Percentiles rank a stretch among this genome's conserved stretches.
These are phyloP conservation scores for Neocrepidodera transversa DNA, from an alignment of 2,888 invertebrate species.

Conservation along the genomic window DNA sequence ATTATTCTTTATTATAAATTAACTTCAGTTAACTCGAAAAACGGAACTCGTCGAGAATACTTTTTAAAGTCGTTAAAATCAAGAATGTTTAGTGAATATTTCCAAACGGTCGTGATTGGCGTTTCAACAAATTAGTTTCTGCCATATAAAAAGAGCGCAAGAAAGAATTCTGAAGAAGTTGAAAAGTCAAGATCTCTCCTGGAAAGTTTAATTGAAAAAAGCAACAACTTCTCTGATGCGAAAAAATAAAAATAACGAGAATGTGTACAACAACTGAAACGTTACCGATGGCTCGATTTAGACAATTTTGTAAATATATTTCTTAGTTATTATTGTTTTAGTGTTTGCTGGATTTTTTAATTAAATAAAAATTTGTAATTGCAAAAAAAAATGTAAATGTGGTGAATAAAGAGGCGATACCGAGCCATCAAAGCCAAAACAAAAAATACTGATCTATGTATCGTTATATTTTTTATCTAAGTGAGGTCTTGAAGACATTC, in stretches of 20 bases:
- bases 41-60: neutral
- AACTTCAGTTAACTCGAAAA: neutral
- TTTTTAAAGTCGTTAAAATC: conserved; percentile 36
- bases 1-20: neutral
- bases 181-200: conserved; percentile 42
- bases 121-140: conserved; percentile 48
- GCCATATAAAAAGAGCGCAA: conserved; percentile 46
- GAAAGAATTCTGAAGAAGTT: conserved; percentile 28
- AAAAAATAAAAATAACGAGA: conserved; percentile 20
- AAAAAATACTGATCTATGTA: too few relatives aligned
- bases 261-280: conserved; percentile 12
- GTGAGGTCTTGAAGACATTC: too few relatives aligned
- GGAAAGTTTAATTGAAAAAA: conserved; percentile 50
- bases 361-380: too few relatives aligned
- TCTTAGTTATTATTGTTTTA: neutral
- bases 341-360: too few relatives aligned
- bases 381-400: too few relatives aligned
- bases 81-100: conserved; percentile 45
- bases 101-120: conserved; percentile 48
- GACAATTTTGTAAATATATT: conserved; percentile 3
- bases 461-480: too few relatives aligned
- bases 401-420: too few relatives aligned
- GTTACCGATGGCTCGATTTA: neutral
- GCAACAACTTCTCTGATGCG: conserved; percentile 40
- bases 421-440: too few relatives aligned